These are phyloP conservation scores for Jacana jacana DNA, from an alignment of 2,113 vertebrate genomes.

Conservation along the genomic window DNA sequence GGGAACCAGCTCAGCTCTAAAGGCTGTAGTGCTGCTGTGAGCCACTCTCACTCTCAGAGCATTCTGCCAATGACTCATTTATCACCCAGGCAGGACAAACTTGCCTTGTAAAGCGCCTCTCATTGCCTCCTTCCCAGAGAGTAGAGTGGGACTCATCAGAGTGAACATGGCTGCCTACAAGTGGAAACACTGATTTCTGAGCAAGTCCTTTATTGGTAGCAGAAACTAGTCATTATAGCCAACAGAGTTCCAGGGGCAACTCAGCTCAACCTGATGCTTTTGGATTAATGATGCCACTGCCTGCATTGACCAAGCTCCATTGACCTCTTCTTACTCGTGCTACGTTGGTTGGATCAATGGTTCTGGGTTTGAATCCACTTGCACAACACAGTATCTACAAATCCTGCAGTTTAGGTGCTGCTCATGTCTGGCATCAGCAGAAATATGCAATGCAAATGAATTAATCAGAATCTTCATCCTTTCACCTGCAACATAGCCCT, in stretches of 20 bases:
- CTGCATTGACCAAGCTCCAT: not conserved
- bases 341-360: too few species aligned
- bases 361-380: not conserved
- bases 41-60: accelerated
- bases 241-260: not conserved
- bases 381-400: accelerated
- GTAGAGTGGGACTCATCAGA: not conserved
- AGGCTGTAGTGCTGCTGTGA: accelerated
- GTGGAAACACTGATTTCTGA: not conserved
- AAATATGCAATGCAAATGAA: not conserved
- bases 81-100: not conserved
- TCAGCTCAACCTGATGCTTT: not conserved
- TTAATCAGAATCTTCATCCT: not conserved
- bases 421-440: not conserved
- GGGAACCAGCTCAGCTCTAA: not conserved
- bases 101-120: not conserved
- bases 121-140: not conserved
- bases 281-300: not conserved
- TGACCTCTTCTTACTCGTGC: not conserved
- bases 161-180: not conserved
- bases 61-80: not conserved
- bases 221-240: not conserved
- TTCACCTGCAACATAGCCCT: not conserved
- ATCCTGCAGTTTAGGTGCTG: not conserved
- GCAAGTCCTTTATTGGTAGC: not conserved